Base-by-base conservation (phyloP, 2,113 vertebrate species). In the Hyla sarda region DNA sequence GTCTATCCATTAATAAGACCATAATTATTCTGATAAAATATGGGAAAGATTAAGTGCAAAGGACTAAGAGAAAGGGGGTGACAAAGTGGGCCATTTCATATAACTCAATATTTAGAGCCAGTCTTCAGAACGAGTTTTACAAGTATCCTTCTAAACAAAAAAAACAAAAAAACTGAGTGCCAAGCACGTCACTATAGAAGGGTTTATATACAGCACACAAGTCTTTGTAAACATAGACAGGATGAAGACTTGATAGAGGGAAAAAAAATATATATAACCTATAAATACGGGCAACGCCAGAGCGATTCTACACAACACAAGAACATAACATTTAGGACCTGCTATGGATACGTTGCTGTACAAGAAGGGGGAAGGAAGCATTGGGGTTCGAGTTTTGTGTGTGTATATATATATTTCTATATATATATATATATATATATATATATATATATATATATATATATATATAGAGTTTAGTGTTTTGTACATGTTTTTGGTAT, bases 171-270 rank as follows among this genome's bases (percentile, higher is more conserved):
- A 13, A 93, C 88, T 93, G 96, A 95, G 96, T 96, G 97, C 96
- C 96, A 95, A 97, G 96, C 96, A 97, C 95, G 92, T 93, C 95
- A 95, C 96, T 96, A 77, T 77, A 96, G 96, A 97, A 96, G 96
- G 96, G 95, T 93, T 93, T 98, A 96, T 98, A 92, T 96, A 99
- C 97, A 99, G 95, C 96, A 98, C 97, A 97, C 75, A 92, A 94
- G 93, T 95, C 91, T 97, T 92, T 99, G 96, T 99, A 99, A 99
- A 99, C 97, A 98, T 96, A 95, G 75, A 96, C 95, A 95, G 71
- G 19, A 73, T 83, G 69, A 45, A 58, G 65, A 71, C 82, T 47
- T 94, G 96, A 96, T 94, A 94, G 95, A 96, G 91, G 90, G 94
- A n/a, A n/a, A 58, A 14, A 65, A 65, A 69, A 3, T 30, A 71